Evolutionary conservation across 53 echinoderm and acorn worm genomes (phyloP).

Genomic region (Actinopyga echinites): DNA sequence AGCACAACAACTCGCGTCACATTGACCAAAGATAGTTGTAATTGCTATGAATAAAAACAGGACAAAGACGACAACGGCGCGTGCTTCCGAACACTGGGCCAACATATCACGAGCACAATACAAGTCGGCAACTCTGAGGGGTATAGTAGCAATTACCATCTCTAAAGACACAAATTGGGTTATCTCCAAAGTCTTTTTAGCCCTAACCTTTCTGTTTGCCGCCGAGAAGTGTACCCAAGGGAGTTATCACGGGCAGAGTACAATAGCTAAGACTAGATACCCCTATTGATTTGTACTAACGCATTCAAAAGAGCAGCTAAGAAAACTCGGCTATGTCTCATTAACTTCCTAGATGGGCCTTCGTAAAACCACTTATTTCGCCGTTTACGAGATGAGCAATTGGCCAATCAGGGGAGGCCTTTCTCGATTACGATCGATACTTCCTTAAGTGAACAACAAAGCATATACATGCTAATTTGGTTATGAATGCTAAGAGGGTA

Average conservation of each 20-base stretch:
- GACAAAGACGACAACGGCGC: neutral
- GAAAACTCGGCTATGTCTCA: slow-evolving; percentile 23
- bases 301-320: slow-evolving; percentile 18
- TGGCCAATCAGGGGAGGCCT: slow-evolving; percentile 1
- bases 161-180: slow-evolving; percentile 65
- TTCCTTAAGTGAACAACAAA: slow-evolving; percentile 35
- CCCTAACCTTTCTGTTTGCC: slow-evolving; percentile 62
- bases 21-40: slow-evolving; percentile 21
- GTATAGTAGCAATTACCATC: slow-evolving; percentile 9
- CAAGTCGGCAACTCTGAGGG: slow-evolving; percentile 35
- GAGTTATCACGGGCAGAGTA: neutral
- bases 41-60: slow-evolving; percentile 33
- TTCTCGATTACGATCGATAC: neutral
- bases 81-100: slow-evolving; percentile 31
- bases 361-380: slow-evolving; percentile 31
- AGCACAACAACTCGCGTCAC: slow-evolving; percentile 8
- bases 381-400: neutral
- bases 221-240: slow-evolving; percentile 43
- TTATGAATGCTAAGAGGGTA: slow-evolving; percentile 32
- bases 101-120: slow-evolving; percentile 32
- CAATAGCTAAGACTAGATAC: neutral
- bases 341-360: slow-evolving; percentile 30
- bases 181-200: slow-evolving; percentile 54
- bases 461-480: slow-evolving; percentile 41
- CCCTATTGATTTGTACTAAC: slow-evolving; percentile 36